Conservation (phyloP, 2,888 invertebrate species). For the Sphinx pinastri region DNA sequence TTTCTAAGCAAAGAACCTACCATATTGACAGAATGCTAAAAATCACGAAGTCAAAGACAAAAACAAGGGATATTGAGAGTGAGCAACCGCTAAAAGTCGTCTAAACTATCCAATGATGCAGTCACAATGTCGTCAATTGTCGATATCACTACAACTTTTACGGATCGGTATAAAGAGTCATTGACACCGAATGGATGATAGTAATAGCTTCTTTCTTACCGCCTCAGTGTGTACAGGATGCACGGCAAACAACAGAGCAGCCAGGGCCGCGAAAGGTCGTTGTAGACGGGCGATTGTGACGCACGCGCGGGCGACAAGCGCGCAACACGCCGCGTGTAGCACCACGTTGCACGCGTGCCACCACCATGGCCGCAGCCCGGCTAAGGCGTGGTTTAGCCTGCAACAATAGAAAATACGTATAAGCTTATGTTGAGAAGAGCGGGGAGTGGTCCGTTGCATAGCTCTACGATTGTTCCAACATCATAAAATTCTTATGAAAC, state of each 20-base stretch:
- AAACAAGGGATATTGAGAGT: too few relatives aligned
- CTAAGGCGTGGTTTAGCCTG: slow-evolving; percentile 90
- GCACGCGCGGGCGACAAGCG: slow-evolving; percentile 89
- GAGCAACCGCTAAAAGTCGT: too few relatives aligned
- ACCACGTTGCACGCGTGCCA: slow-evolving; percentile 92
- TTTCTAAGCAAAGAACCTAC: too few relatives aligned
- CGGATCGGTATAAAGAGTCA: neutral
- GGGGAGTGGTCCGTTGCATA: too few relatives aligned
- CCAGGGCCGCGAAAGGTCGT: slow-evolving; percentile 88
- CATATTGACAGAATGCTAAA: too few relatives aligned
- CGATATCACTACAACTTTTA: too few relatives aligned
- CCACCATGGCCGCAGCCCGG: slow-evolving; percentile 89
- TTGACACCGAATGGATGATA: neutral
- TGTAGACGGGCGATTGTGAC: slow-evolving; percentile 87
- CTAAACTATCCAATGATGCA: too few relatives aligned
- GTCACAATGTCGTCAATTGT: too few relatives aligned
- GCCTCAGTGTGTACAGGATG: slow-evolving; percentile 97
- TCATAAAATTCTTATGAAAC: too few relatives aligned
- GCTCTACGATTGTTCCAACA: too few relatives aligned
- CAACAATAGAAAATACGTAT: slow-evolving; percentile 65
- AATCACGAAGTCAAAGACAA: too few relatives aligned
- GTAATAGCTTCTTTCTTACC: slow-evolving; percentile 81
- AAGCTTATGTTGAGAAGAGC: too few relatives aligned
- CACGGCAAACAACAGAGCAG: slow-evolving; percentile 91
- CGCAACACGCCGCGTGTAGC: slow-evolving; percentile 90